Percentiles rank a stretch among this genome's conserved stretches.
phyloP scores from a whole-genome alignment of 2,797 vertebrate species.

The Choloepus didactylus region DNA sequence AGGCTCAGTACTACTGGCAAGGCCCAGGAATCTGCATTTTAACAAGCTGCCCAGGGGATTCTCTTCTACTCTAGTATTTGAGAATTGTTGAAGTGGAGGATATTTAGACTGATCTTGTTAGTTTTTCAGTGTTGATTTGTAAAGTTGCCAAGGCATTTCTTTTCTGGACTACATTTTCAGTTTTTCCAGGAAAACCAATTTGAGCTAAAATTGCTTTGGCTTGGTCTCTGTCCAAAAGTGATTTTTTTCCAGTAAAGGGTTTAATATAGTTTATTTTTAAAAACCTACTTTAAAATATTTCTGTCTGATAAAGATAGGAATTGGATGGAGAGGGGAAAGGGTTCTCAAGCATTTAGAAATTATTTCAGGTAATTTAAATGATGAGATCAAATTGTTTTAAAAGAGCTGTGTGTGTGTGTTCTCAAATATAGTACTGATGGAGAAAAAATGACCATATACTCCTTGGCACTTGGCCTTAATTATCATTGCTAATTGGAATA shows the following conservation, averaged over 20 bases:
- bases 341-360: conserved; percentile 52
- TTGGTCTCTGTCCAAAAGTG: conserved; percentile 74
- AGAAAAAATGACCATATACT: neutral
- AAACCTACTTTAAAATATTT: conserved; percentile 67
- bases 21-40: neutral
- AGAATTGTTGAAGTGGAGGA: neutral
- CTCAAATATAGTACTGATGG: neutral
- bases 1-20: neutral
- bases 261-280: conserved; percentile 49
- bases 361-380: conserved; percentile 45
- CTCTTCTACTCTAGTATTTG: neutral
- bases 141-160: conserved; percentile 69
- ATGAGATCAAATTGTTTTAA: conserved; percentile 50
- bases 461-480: neutral
- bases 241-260: conserved; percentile 77
- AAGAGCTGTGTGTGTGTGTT: neutral
- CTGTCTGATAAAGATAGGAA: conserved; percentile 24
- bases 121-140: conserved; percentile 62
- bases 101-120: neutral
- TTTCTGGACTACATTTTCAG: conserved; percentile 70
- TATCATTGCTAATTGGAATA: neutral
- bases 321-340: neutral
- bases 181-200: conserved; percentile 82
- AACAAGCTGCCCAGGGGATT: neutral
- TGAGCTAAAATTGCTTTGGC: conserved; percentile 73